Conservation (phyloP, 1,140 invertebrate species). For the Metaphire vulgaris region DNA sequence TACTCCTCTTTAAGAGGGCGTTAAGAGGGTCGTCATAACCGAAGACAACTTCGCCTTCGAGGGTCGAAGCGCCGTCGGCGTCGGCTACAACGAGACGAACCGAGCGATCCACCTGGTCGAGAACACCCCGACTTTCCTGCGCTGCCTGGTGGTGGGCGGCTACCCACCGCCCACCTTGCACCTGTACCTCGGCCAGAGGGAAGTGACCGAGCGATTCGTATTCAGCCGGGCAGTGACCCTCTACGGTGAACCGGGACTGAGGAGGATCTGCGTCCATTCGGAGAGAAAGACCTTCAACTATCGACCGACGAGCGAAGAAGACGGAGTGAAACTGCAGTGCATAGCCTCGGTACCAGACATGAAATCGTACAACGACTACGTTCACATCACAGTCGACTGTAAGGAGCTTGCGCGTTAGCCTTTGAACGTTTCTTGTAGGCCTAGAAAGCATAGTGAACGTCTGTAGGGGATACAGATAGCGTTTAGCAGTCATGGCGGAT, state of each 20-base stretch:
- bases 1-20: too few relatives aligned
- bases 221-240: neutral
- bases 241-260: neutral
- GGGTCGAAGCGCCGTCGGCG: neutral
- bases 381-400: neutral
- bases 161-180: neutral
- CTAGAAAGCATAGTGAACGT: neutral
- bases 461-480: neutral
- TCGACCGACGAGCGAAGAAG: neutral
- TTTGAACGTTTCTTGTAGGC: too few relatives aligned
- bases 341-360: neutral
- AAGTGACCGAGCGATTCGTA: neutral
- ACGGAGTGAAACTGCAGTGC: neutral
- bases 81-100: neutral
- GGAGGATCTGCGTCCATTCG: neutral
- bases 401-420: too few relatives aligned
- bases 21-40: neutral
- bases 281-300: neutral
- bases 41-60: neutral
- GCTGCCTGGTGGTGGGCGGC: constrained; percentile 10
- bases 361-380: neutral
- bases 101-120: neutral
- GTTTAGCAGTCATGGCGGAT: neutral
- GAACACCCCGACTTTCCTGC: neutral
- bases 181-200: constrained; percentile 4